phyloP scores from a whole-genome alignment of 2,113 vertebrate genomes.

The Suncus etruscus region DNA sequence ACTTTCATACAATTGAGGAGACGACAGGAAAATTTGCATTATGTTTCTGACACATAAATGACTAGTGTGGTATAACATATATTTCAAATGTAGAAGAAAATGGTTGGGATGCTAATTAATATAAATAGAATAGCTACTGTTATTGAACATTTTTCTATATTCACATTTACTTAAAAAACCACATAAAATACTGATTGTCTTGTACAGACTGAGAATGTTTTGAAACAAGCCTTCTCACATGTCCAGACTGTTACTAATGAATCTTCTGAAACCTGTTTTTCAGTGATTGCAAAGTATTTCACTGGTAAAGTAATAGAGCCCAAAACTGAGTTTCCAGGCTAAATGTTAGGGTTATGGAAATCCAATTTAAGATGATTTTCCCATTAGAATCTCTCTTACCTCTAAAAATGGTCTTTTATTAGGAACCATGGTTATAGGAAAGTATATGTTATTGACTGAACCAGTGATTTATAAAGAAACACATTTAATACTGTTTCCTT shows the following conservation, averaged over 20 bases:
- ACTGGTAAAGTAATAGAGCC: not conserved
- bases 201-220: not conserved
- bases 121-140: not conserved
- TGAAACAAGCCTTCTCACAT: conserved; percentile 22
- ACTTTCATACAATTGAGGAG: conserved; percentile 11
- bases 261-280: conserved; percentile 5
- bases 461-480: conserved; percentile 54
- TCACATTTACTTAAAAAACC: not conserved
- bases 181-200: not conserved
- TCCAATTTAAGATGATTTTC: conserved; percentile 18
- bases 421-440: not conserved
- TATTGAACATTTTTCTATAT: conserved; percentile 39
- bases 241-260: not conserved
- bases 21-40: not conserved
- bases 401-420: not conserved
- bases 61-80: conserved; percentile 5
- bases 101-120: not conserved
- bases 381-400: not conserved
- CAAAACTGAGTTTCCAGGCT: not conserved
- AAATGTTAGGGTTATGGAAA: conserved; percentile 14
- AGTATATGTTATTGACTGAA: conserved; percentile 2
- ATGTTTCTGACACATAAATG: conserved; percentile 18
- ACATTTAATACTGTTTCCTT: not conserved
- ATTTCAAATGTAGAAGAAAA: not conserved
- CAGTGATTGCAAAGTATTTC: not conserved